These are phyloP conservation scores for Ophraella communa DNA, from an alignment of 2,888 invertebrate species.

Conservation along the genomic window DNA sequence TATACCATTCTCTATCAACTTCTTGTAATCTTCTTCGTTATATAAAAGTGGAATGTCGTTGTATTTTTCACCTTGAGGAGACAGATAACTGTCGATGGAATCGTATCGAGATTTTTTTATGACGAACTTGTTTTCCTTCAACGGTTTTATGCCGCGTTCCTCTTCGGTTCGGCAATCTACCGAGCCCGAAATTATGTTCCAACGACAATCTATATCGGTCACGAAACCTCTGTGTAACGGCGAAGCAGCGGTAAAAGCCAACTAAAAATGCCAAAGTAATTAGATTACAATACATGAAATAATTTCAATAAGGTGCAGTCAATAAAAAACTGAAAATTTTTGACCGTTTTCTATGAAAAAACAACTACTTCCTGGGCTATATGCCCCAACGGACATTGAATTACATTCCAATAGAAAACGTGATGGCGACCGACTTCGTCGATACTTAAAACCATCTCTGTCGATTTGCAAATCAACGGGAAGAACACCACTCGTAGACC, in stretches of 20 bases:
- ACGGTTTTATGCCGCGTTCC: constrained; percentile 82
- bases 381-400: too few relatives aligned
- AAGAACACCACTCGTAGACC: too few relatives aligned
- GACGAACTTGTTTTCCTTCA: constrained; percentile 77
- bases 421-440: too few relatives aligned
- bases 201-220: constrained; percentile 96
- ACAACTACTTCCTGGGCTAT: too few relatives aligned
- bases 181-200: constrained; percentile 95
- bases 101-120: constrained; percentile 96
- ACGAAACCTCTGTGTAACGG: constrained; percentile 93
- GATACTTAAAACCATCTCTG: too few relatives aligned
- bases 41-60: constrained; percentile 93
- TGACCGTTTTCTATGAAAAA: too few relatives aligned
- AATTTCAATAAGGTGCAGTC: not conserved
- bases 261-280: constrained; percentile 60
- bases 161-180: constrained; percentile 95
- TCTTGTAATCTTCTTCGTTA: constrained; percentile 82
- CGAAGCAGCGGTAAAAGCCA: constrained; percentile 96
- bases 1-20: constrained; percentile 85
- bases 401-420: not conserved
- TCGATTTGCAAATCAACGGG: too few relatives aligned
- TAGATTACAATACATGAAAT: not conserved
- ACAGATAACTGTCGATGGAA: constrained; percentile 96
- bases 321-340: too few relatives aligned
- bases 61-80: constrained; percentile 86